Evolutionary conservation across 2,888 invertebrate genomes (phyloP), one percentile per base, ranked within the genome.

Genomic region (Pocota personata): DNA sequence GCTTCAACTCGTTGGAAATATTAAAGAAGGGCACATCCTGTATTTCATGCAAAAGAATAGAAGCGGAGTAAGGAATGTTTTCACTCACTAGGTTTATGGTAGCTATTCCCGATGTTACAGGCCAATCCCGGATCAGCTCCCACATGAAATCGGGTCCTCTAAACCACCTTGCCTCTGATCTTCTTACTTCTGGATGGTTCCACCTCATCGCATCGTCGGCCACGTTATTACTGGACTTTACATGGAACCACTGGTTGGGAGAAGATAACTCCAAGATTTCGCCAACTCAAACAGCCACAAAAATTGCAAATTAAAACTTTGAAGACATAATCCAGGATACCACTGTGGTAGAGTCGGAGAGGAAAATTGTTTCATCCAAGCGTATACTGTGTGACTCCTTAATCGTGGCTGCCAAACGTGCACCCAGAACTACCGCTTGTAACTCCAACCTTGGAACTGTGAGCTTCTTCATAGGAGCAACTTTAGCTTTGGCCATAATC

Each of bases 161-260:
- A n/a, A 77, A 67, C 48, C 67, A 77, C 21, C 67, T 58, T 0
- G 37, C n/a, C 21, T 48, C 40, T 40, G n/a, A n/a, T 6, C 5
- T 14, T 55, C 40, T 0, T 16, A 30, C 19, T 57, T 35, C 8
- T n/a, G n/a, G n/a, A 5, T 73, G 40, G n/a, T 2, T 19, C 64
- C 75, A 75, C 16, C 35, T 43, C n/a, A 55, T 75, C 12, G n/a
- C 75, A 52, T 75, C 46, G 43, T 75, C 75, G 24, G 75, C 55
- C 0, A 75, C 75, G 24, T 66, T 66, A 3, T 75, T 35, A 14
- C 14, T 35, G 21, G 64, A 24, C 1, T 27, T 14, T 7, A 75
- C 19, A n/a, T 76, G 37, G 24, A 46, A 66, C 66, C 66, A 66
- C 5, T 66, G 46, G 2, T 37, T 27, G 5, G 27, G 16, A 1